Evolutionary conservation across 2,797 vertebrate genomes (phyloP), one percentile per base, ranked within the genome.

Genomic region (Mormyrus proboscirostris): DNA sequence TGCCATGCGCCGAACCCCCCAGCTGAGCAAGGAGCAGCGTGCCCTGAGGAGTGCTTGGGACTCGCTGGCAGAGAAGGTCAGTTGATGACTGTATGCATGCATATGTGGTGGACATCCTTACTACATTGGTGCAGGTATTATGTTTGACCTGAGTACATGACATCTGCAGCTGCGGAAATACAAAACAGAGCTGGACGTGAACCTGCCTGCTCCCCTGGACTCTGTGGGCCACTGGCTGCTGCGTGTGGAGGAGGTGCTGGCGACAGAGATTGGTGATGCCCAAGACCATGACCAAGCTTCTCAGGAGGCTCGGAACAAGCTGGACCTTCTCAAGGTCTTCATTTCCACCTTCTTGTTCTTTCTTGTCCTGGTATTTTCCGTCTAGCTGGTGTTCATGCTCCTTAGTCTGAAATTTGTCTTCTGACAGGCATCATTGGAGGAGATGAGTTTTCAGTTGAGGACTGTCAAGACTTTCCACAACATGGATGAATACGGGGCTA

Each of bases 391-490:
- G 4, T 86, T 38, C 51, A 33, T 19, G 50, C n/a, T 33, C 14
- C 14, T 55, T 8, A 57, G 25, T 5, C 7, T 33, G 51, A 53
- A 38, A 44, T 8, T 89, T 88, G 0, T 57, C 41, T 53, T 53
- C 55, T 90, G 8, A 3, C 57, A 99, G 98, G 92, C 92, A 44
- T 96, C 97, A 91, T 95, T 98, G 93, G 96, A 96, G 89, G 95
- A 95, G 92, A 97, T 95, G 94, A 94, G 96, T 10, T 92, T 93
- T 90, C 95, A 98, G 53, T 16, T 93, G 57, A 96, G 95, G 89
- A 94, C 90, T 87, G 97, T 98, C 91, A 95, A 96, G 91, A 92
- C 93, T 69, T 99, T 99, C 92, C 96, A 96, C 92, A 98, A 98
- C 91, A 86, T 92, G 92, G 97, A 97, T 86, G 96, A 97, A 82